Evolutionary conservation across 2,888 invertebrate genomes (phyloP), one percentile per base, ranked within the genome.

Genomic region (Drosophila fungiperda): DNA sequence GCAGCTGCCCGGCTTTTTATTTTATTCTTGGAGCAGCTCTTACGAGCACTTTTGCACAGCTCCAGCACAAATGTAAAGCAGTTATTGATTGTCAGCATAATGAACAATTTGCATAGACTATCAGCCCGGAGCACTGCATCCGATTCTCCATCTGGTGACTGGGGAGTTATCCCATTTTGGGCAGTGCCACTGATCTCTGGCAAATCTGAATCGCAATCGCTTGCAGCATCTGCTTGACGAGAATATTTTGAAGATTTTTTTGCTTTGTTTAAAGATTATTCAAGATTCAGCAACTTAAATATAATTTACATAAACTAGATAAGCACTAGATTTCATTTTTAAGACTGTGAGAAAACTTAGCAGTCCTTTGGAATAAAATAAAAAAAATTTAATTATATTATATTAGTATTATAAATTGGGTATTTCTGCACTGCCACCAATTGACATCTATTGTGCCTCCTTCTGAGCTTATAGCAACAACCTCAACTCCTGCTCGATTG

Each of bases 61-160:
- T 81, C 75, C 81, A 68, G 83, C 81, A 62, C 68, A 75, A 87
- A 87, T 87, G 84, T 81, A 87, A 87, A 87, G 87, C 84, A 87
- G 89, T 84, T 84, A 88, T 87, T 87, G 86, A 87, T 87, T 87
- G 77, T 76, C 81, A 60, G 78, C 79, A 82, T 86, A 84, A 87
- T 88, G 84, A 83, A 83, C 78, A 76, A 81, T 87, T 87, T 82
- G 73, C 77, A 63, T 71, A 40, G 70, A 62, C 78, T 59, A 50
- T 49, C 55, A 49, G 40, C 36, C 17, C 32, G 20, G 11, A 38
- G 33, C 29, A 29, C 29, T 29, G 29, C 29, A 29, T 29, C 29
- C 29, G 29, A 29, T 29, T 29, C 23, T 15, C 11, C 8, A 15
- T 15, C 3, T 7, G 1, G 12, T 23, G 12, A 15, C 35, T 26